phyloP scores from a whole-genome alignment of 2,888 invertebrate species.

The Bombylius major region DNA sequence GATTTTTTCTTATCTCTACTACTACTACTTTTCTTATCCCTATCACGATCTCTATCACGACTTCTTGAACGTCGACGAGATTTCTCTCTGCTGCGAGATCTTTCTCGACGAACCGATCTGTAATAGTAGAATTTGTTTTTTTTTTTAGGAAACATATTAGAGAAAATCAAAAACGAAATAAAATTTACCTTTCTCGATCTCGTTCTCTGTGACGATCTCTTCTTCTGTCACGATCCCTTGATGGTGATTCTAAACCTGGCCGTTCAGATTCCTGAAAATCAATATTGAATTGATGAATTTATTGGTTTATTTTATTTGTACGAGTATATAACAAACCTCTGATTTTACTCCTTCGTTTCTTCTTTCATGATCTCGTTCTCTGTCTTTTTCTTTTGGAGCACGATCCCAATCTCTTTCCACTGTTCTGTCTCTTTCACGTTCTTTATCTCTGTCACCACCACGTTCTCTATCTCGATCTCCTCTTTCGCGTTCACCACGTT shows the following conservation, averaged over 20 bases:
- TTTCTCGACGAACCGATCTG: slow-evolving; percentile 29
- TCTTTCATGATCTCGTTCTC: slow-evolving; percentile 1
- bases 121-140: slow-evolving; percentile 8
- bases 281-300: not conserved
- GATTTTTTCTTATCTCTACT: slow-evolving; percentile 52
- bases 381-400: not conserved
- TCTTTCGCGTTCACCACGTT: slow-evolving; percentile 13
- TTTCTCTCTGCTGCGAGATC: slow-evolving; percentile 53
- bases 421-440: not conserved
- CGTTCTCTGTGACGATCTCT: slow-evolving; percentile 26
- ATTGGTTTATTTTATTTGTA: too few species aligned
- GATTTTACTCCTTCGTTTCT: slow-evolving; percentile 41
- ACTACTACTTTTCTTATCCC: slow-evolving; percentile 54
- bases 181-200: slow-evolving; percentile 24
- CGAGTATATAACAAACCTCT: slow-evolving; percentile 12
- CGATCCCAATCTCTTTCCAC: slow-evolving; percentile 5
- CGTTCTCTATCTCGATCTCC: slow-evolving; percentile 25
- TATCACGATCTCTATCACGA: slow-evolving; percentile 47
- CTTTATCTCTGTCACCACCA: slow-evolving; percentile 14
- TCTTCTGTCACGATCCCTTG: slow-evolving; percentile 24
- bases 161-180: too few species aligned
- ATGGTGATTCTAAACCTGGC: slow-evolving; percentile 2
- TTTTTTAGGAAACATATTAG: too few species aligned
- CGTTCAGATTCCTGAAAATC: slow-evolving; percentile 8
- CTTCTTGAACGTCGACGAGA: slow-evolving; percentile 52